A percentile compares a stretch with the other conserved stretches of the same genome.
Evolutionary conservation across 64 coral and sea anemone species (phyloP).

Genomic region (Pachyseris speciosa): DNA sequence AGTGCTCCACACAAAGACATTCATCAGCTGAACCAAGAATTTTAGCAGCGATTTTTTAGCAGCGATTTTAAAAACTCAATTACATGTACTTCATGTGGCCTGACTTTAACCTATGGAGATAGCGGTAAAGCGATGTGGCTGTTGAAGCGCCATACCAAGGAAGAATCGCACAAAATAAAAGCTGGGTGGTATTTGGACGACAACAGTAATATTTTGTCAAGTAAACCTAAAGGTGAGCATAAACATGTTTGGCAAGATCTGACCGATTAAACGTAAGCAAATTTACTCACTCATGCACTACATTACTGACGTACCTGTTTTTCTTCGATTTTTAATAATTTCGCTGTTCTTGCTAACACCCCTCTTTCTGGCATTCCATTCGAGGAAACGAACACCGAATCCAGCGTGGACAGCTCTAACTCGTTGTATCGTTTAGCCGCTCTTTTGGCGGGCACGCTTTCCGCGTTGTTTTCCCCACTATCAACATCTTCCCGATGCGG

Average conservation of each 20-base stretch:
- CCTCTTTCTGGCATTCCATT: neutral
- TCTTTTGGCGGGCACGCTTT: neutral
- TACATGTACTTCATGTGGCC: neutral
- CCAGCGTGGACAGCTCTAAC: neutral
- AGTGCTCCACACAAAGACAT: neutral
- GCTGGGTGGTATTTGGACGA: neutral
- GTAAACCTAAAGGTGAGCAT: neutral
- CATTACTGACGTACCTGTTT: neutral
- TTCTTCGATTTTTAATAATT: neutral
- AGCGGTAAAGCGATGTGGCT: neutral
- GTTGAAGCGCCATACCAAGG: neutral
- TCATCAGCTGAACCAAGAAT: neutral
- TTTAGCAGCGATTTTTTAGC: neutral
- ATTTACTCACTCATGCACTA: too few species aligned
- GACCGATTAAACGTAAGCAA: neutral
- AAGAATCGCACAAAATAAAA: neutral
- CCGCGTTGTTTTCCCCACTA: neutral
- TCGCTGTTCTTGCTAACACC: neutral
- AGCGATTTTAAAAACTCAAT: neutral
- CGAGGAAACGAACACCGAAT: neutral
- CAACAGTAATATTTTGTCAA: neutral
- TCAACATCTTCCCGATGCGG: neutral
- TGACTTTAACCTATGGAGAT: neutral
- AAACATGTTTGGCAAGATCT: neutral
- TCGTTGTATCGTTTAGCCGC: neutral